Percentiles rank a stretch among this genome's conserved stretches.
Conservation (phyloP, 2,888 invertebrate genomes). For the Helleia helle region DNA sequence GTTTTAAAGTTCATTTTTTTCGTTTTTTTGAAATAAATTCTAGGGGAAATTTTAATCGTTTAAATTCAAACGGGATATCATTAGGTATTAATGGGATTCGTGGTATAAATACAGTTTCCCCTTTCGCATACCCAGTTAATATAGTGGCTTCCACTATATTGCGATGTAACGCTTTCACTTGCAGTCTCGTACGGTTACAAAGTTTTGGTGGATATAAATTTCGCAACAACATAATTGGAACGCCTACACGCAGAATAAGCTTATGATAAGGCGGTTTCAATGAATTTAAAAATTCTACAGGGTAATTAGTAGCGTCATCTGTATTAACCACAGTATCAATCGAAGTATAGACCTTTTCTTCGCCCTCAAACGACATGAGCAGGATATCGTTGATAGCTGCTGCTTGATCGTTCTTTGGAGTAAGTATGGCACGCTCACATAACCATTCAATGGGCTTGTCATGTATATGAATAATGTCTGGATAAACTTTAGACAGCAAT, state of each 20-base stretch:
- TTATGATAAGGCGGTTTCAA: constrained; percentile 8
- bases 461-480: constrained; percentile 10
- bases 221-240: constrained; percentile 10
- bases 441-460: constrained; percentile 12
- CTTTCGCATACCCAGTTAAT: no score
- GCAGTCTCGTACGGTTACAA: no score
- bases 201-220: not conserved
- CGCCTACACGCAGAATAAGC: constrained; percentile 9
- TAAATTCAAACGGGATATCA: not conserved
- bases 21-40: no score
- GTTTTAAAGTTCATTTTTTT: no score
- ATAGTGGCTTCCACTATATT: no score
- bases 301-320: constrained; percentile 10
- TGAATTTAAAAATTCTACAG: constrained; percentile 11
- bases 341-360: constrained; percentile 12
- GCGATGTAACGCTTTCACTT: no score
- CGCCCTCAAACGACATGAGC: no score
- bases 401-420: constrained; percentile 11
- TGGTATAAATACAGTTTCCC: no score
- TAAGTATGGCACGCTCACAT: constrained; percentile 13
- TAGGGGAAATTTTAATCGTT: not conserved
- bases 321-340: constrained; percentile 11
- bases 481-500: constrained; percentile 14
- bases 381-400: no score
- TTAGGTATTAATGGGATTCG: no score